Base-by-base conservation (phyloP, 2,113 vertebrate genomes). In the Atrichornis clamosus region DNA sequence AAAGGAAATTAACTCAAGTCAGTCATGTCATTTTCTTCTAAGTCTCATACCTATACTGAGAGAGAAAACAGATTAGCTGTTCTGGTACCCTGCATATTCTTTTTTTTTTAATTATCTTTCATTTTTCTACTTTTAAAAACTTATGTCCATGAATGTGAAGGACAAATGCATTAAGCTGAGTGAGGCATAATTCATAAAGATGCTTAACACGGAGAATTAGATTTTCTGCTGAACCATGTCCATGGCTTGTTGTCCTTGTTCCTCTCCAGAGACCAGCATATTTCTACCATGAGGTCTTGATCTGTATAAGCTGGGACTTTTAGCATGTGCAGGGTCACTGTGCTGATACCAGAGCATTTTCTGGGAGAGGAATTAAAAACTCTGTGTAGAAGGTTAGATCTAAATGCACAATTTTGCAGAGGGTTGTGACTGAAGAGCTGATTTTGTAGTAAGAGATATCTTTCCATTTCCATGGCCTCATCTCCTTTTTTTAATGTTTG, bases 201-300 rank as follows among this genome's bases (percentile, higher is more conserved):
- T 4, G 8, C 28, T 85, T 94, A 93, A 87, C 22, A n/a, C 4
- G 9, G 59, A 92, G 59, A 95, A 95, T 74, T 93, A 94, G 20
- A 86, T 96, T 94, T 96, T 85, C 62, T 80, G 41, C 52, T 88
- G 88, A 90, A 80, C 70, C 10, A 62, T 28, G 53, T n/a, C 41
- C 1, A 1, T 65, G 59, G 35, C 35, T 90, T 69, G 20, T 9
- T 91, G 85, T 87, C 52, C 55, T 76, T 7, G 1, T 73, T 91
- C 35, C 22, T 87, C 85, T 90, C 39, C 32, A 50, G 78, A 58
- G 44, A 84, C 3, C 1, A 3, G 20, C 16, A 7, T 32, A 18
- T 50, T 83, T 91, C 82, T 77, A 37, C 68, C 4, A 15, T 18
- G 37, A 84, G 23, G 13, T 72, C 37, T 79, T 8, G 5, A 42